Base-by-base conservation (phyloP, 1,140 invertebrate genomes). In the Magallana ariakensis region DNA sequence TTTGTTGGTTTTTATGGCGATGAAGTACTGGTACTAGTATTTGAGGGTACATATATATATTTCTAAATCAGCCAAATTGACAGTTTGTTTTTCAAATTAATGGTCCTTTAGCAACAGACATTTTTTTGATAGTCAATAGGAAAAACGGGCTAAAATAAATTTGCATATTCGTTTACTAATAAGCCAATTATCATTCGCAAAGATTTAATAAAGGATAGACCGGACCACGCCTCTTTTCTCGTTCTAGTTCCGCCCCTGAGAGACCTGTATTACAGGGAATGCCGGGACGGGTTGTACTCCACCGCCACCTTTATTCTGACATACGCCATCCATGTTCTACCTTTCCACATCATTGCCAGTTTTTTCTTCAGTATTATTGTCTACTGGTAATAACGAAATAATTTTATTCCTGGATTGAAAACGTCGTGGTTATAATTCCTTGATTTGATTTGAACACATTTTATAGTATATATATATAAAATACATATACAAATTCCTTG, bases 181-280 rank as follows among this genome's bases (percentile, higher is more conserved):
- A n/a, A n/a, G n/a, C 33, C 5, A 46, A 46, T 46, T 46, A 46
- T 46, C 33, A 46, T 46, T 46, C 33, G 33, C 33, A 46, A 4
- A 46, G 33, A 46, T 46, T 46, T 46, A 46, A 46, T 46, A 4
- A 46, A 46, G 33, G 33, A 46, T 46, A 46, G 3, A 46, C 33
- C 33, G 33, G 33, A 46, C 33, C 33, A 46, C 33, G 33, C 33
- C 33, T 19, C n/a, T 0, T 56, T 58, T 58, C 26, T 56, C 10
- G 3, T 84, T 53, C n/a, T 16, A 91, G 90, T 91, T 87, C 92
- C 92, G 10, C 84, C 88, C 1, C 82, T 93, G 56, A 85, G 93
- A 46, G 90, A 93, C 53, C 58, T 92, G 10, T 93, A 91, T 80
- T 93, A 93, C 88, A 83, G 93, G 60, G 93, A 93, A 86, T 90